Base-by-base conservation (phyloP, 2,888 invertebrate species). In the Tenthredo amoena region DNA sequence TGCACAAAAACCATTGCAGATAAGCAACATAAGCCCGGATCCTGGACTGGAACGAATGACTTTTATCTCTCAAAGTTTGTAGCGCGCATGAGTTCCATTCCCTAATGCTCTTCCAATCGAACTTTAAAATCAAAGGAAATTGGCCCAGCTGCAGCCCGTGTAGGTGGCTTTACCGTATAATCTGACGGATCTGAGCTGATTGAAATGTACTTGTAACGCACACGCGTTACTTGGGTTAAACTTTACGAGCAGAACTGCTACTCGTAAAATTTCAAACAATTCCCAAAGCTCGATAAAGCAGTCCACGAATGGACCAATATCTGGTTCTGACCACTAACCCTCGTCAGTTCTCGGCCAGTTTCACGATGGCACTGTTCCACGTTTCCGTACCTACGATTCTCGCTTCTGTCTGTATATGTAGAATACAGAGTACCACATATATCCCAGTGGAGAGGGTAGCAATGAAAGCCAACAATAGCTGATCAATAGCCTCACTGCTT, bases 391-490 rank as follows among this genome's bases (percentile, higher is more conserved):
- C 62, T 40, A 62, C 9, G 50, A 18, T 15, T 34, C 31, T 47
- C 21, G 47, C 77, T 18, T 77, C 31, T 77, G 77, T 9, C 31
- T 31, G 50, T 34, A 50, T 47, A 77, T 77, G 43, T 21, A 50
- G 47, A 77, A 21, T 77, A 12, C 40, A 50, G 34, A 50, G 5
- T 43, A 40, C 43, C 34, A 15, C 37, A 21, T 47, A 72, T 58
- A 62, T 81, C 62, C 55, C 31, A 4, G 18, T 7, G 2, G 37
- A 37, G 50, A n/a, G 21, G 79, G 62, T 37, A 62, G 47, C 79
- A 26, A 62, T 81, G 58, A 81, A 77, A 40, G 37, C 79, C 40
- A 62, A 81, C 79, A 81, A 81, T 62, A 62, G 62, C 58, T 81
- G 79, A 15, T 40, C 79, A 62, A 81, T 81, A 81, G 79, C 21